Evolutionary conservation across 2,113 vertebrate species (phyloP).

Genomic region (Dasyprocta punctata): DNA sequence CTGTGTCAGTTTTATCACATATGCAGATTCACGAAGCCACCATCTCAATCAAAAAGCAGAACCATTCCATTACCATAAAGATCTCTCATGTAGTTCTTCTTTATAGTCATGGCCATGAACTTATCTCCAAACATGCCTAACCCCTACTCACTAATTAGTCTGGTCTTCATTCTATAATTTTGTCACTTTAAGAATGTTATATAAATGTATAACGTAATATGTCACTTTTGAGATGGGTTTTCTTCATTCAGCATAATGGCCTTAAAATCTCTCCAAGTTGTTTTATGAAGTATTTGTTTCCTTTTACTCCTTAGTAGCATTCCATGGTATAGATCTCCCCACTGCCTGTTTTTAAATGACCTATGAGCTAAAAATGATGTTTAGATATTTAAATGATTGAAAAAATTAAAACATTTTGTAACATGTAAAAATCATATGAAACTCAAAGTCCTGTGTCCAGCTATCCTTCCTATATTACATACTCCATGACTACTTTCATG

Average conservation of each 20-base stretch:
- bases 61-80: background rate
- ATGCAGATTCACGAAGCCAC: background rate
- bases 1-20: background rate
- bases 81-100: background rate
- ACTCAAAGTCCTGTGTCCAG: background rate
- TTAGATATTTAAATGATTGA: background rate
- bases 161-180: background rate
- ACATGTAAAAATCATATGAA: background rate
- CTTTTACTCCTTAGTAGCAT: background rate
- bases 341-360: background rate
- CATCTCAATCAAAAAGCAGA: background rate
- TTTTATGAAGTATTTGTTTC: background rate
- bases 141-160: background rate
- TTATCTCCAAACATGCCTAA: background rate
- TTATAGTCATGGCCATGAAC: background rate
- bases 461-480: background rate
- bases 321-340: background rate
- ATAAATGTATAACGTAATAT: background rate
- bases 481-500: background rate
- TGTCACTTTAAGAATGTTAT: background rate
- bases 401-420: constrained; percentile 22
- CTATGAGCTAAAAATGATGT: background rate
- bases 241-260: background rate
- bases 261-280: background rate
- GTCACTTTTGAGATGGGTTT: background rate